phyloP scores from a whole-genome alignment of 1,140 invertebrate genomes.

The Drosophila punjabiensis region DNA sequence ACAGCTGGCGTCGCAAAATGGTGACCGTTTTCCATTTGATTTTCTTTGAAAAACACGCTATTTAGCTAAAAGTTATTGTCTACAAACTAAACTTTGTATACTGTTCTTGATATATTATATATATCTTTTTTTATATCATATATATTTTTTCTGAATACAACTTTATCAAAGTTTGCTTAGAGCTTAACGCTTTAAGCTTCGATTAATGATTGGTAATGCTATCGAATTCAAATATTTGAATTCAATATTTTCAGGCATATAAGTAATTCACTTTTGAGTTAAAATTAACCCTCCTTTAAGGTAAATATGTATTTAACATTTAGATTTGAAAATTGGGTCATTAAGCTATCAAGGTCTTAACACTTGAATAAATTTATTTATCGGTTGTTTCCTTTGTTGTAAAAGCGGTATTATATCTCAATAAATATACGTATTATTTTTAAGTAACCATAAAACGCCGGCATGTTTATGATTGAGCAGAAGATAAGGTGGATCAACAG shows the following conservation, averaged over 20 bases:
- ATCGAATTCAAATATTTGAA: background rate
- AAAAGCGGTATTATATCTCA: background rate
- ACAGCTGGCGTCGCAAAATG: background rate
- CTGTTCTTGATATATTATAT: background rate
- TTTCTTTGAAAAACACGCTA: background rate
- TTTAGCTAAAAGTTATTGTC: background rate
- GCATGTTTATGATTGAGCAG: background rate
- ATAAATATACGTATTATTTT: slow-evolving; percentile 1
- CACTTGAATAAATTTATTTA: background rate
- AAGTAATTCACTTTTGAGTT: background rate
- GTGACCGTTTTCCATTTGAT: background rate
- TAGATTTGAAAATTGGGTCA: background rate
- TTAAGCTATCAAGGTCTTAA: background rate
- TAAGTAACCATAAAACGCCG: background rate
- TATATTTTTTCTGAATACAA: too few species aligned
- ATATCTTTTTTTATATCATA: too few species aligned
- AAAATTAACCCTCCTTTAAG: background rate
- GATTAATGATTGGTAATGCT: background rate
- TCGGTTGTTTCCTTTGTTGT: background rate
- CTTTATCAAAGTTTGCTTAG: background rate
- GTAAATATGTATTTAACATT: too few species aligned
- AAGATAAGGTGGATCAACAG: slow-evolving; percentile 2
- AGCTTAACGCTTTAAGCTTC: background rate
- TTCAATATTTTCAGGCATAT: background rate
- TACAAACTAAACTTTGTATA: too few species aligned